Conservation (phyloP, 2,113 vertebrate species). For the Gavialis gangeticus region DNA sequence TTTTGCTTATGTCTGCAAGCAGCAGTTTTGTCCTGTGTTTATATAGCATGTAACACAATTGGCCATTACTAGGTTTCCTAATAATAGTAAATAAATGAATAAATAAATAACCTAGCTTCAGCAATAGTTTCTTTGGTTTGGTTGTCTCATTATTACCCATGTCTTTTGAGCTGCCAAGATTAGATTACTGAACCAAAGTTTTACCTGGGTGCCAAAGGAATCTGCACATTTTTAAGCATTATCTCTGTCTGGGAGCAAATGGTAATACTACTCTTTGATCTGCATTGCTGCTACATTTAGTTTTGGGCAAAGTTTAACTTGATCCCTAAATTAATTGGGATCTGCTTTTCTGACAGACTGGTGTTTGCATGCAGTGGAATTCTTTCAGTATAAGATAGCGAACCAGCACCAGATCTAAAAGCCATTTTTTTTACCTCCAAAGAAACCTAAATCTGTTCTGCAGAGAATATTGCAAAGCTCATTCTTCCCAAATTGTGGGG, state of each 20-base stretch:
- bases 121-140: too few species aligned
- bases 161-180: too few species aligned
- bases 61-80: too few species aligned
- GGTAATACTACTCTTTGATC: not conserved
- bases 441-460: not conserved
- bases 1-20: too few species aligned
- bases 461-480: not conserved
- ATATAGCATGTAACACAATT: not conserved
- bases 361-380: not conserved
- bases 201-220: too few species aligned
- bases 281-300: not conserved
- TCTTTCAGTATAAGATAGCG: not conserved
- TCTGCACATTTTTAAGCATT: not conserved
- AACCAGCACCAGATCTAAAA: not conserved
- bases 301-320: not conserved
- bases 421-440: not conserved
- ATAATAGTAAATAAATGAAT: too few species aligned
- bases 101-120: too few species aligned
- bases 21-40: not conserved
- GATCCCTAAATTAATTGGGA: not conserved
- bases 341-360: not conserved
- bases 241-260: not conserved
- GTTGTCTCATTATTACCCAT: too few species aligned
- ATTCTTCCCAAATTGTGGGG: not conserved
- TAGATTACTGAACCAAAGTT: too few species aligned